A percentile compares a stretch with the other conserved stretches of the same genome.
Evolutionary conservation across 2,797 vertebrate genomes (phyloP).

Genomic region (Gymnothorax javanicus): DNA sequence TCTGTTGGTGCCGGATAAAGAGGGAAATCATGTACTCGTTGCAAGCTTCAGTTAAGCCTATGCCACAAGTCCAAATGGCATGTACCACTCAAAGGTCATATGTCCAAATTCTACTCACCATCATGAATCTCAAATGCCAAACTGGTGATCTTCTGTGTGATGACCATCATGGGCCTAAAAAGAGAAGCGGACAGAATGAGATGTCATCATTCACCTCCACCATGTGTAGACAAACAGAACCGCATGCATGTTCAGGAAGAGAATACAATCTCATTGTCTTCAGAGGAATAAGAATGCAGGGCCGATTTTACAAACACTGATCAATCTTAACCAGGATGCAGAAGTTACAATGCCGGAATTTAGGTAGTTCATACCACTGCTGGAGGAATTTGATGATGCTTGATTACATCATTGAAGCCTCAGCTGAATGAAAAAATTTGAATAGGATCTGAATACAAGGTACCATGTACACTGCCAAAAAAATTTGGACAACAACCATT

Average conservation of each 20-base stretch:
- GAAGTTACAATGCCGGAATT: background rate
- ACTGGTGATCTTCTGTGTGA: conserved; percentile 98
- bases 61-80: too few species aligned
- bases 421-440: too few species aligned
- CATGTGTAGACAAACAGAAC: background rate
- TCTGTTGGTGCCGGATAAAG: too few species aligned
- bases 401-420: too few species aligned
- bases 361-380: too few species aligned
- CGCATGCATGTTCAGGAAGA: background rate
- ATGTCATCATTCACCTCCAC: background rate
- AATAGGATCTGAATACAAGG: too few species aligned
- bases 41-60: too few species aligned
- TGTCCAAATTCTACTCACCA: conserved; percentile 75
- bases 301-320: background rate
- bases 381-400: too few species aligned
- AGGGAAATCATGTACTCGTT: too few species aligned
- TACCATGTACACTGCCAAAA: too few species aligned
- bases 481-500: too few species aligned
- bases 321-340: background rate
- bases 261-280: background rate
- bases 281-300: background rate
- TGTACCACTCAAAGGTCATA: background rate
- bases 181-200: background rate
- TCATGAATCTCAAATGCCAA: conserved; percentile 94
- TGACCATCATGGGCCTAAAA: conserved; percentile 95